Evolutionary conservation across 2,888 invertebrate genomes (phyloP).

Genomic region (Himalopsyche japonica): DNA sequence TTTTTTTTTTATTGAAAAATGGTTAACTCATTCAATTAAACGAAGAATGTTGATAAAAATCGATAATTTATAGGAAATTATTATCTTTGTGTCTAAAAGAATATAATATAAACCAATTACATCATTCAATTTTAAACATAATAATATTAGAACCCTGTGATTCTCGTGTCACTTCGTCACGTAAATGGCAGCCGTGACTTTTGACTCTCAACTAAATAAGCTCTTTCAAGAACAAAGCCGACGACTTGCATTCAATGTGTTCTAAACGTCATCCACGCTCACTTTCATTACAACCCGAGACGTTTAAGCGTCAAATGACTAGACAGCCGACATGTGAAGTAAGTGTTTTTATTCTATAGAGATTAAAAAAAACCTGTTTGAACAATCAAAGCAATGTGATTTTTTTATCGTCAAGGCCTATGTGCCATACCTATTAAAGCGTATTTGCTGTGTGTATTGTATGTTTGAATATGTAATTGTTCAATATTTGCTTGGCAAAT

Average conservation of each 20-base stretch:
- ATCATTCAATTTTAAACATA: too few relatives aligned
- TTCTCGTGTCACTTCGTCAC: not conserved
- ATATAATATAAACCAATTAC: too few relatives aligned
- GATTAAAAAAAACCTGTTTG: not conserved
- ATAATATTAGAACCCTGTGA: not conserved
- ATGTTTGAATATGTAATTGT: not conserved
- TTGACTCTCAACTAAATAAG: constrained; percentile 2
- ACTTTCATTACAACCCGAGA: constrained; percentile 19
- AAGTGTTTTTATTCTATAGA: not conserved
- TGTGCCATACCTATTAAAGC: not conserved
- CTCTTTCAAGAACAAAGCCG: not conserved
- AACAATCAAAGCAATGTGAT: not conserved
- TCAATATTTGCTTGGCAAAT: not conserved
- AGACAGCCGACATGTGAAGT: not conserved
- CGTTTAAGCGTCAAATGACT: not conserved
- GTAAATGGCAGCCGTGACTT: constrained; percentile 17
- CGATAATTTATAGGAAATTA: too few relatives aligned
- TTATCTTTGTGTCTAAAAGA: too few relatives aligned
- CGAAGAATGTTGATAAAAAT: too few relatives aligned
- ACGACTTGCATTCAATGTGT: not conserved
- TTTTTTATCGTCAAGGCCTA: not conserved
- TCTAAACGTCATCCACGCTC: constrained; percentile 16
- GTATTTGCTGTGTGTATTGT: not conserved
- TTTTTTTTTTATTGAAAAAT: too few relatives aligned
- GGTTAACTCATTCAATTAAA: too few relatives aligned